Evolutionary conservation across 2,113 vertebrate genomes (phyloP).

Genomic region (Ceuthmochares aereus): DNA sequence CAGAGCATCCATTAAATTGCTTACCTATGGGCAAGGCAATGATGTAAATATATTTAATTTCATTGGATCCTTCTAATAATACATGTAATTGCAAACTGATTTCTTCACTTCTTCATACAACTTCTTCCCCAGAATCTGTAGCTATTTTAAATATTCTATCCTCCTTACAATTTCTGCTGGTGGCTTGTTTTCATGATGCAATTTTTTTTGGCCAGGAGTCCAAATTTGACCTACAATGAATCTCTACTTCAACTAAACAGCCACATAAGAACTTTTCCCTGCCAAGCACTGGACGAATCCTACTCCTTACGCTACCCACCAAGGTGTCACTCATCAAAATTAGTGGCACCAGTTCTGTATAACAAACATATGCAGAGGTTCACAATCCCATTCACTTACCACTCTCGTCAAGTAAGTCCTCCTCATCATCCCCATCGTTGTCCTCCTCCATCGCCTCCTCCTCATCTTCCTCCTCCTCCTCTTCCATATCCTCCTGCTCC

Average conservation of each 20-base stretch:
- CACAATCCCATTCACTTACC: constrained; percentile 71
- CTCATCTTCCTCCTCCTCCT: constrained; percentile 91
- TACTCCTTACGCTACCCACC: neutral
- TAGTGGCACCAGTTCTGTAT: neutral
- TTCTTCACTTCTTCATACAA: neutral
- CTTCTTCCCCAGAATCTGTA: neutral
- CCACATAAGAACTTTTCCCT: neutral
- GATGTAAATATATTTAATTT: neutral
- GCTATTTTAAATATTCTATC: neutral
- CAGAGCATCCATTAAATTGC: neutral
- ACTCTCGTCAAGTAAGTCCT: constrained; percentile 84
- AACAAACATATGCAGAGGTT: neutral
- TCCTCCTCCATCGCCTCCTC: constrained; percentile 83
- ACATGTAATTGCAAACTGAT: neutral
- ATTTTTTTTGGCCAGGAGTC: neutral
- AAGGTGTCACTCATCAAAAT: neutral
- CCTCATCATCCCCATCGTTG: constrained; percentile 85
- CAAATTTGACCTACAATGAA: neutral
- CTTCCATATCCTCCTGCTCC: constrained; percentile 91
- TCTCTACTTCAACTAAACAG: neutral
- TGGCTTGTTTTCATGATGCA: neutral
- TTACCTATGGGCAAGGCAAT: neutral
- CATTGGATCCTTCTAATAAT: neutral
- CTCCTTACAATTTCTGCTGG: neutral
- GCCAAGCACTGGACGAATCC: neutral